Evolutionary conservation across 2,797 vertebrate genomes (phyloP), one percentile per base, ranked within the genome.

Genomic region (Pitangus sulphuratus): DNA sequence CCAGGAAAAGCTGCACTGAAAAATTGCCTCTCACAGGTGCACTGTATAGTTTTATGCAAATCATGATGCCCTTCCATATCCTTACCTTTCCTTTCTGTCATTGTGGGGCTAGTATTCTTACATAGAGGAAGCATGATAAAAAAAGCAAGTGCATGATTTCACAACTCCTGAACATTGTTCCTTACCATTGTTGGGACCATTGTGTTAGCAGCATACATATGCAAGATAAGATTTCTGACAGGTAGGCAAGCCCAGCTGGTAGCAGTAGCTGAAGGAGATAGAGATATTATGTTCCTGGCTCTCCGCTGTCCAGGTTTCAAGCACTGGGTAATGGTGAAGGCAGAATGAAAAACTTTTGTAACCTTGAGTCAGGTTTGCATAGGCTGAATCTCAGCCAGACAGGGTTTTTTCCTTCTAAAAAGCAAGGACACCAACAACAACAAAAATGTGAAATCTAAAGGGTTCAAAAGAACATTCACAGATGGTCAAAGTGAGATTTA

Each of bases 91-190:
- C 45, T 31, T 91, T 56, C 62, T 78, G 13, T 47, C 8, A 3
- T 4, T 72, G 9, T 2, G 13, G 31, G 10, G 42, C 0, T 3
- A 50, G 25, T 9, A 44, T 16, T 54, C 54, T 72, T 64, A 77
- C 39, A 62, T 0, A 75, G 13, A 78, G 22, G 5, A 60, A 12
- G 42, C 10, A 78, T 0, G 0, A 24, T 11, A 37, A 65, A 69
- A 54, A 64, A 58, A 48, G 20, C 16, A 58, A 65, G 22, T 1
- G 12, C 9, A 25, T 9, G 4, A 71, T 61, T 89, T 68, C 75
- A 75, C 53, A 86, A 4, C 35, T 39, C 79, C 4, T 24, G 0
- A 92, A 51, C 31, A 26, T 11, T 37, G 33, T 24, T 75, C 39
- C 37, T 86, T 20, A 33, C 28, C 11, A 14, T 17, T 75, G 53